Evolutionary conservation across 2,888 invertebrate genomes (phyloP).

Genomic region (Nomada fabriciana): DNA sequence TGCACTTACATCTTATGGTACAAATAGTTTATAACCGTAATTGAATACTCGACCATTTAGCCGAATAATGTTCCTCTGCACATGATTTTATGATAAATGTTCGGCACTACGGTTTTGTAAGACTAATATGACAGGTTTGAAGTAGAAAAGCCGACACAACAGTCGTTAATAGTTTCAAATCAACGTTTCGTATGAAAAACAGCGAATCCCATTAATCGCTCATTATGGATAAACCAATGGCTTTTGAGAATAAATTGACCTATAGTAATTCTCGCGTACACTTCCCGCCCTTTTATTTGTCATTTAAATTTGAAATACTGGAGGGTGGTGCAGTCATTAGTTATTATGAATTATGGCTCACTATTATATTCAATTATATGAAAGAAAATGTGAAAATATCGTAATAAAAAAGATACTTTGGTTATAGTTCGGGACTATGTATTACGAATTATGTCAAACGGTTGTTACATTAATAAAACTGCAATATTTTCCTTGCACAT

Average conservation of each 20-base stretch:
- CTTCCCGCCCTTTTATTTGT: slow-evolving; percentile 9
- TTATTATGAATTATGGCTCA: neutral
- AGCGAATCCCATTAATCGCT: slow-evolving; percentile 14
- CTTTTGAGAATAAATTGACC: slow-evolving; percentile 3
- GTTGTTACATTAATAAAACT: slow-evolving; percentile 42
- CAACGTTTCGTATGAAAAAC: slow-evolving; percentile 1
- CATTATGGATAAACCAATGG: slow-evolving; percentile 24
- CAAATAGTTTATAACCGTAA: neutral
- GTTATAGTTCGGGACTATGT: slow-evolving; percentile 16
- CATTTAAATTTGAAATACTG: slow-evolving; percentile 16
- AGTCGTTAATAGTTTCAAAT: slow-evolving; percentile 29
- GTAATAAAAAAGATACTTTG: neutral
- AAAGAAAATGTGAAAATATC: neutral
- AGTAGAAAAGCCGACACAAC: neutral
- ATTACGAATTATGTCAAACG: slow-evolving; percentile 22
- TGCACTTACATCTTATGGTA: too few relatives aligned
- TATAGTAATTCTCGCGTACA: slow-evolving; percentile 6
- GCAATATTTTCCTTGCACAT: slow-evolving; percentile 62
- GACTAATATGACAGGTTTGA: neutral
- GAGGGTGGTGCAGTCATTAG: neutral
- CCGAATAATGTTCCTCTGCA: too few relatives aligned
- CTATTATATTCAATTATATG: neutral
- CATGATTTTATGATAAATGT: too few relatives aligned
- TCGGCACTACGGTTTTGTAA: neutral
- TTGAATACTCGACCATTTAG: neutral